These are phyloP conservation scores for Ectemnius continuus DNA, from an alignment of 2,888 invertebrate genomes.

Conservation along the genomic window DNA sequence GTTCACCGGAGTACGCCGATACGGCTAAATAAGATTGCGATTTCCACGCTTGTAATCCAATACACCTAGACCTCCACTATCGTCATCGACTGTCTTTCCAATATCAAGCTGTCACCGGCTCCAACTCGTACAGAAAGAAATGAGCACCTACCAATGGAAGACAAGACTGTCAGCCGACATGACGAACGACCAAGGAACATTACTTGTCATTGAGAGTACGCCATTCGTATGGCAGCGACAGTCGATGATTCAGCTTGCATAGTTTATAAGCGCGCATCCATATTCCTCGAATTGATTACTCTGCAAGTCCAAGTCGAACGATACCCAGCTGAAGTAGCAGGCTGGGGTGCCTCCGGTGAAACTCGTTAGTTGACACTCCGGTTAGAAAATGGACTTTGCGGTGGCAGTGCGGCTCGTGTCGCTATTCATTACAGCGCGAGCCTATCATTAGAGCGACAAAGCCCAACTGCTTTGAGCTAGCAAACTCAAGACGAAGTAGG, in stretches of 20 bases:
- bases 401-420: conserved; percentile 34
- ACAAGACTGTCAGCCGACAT: not conserved
- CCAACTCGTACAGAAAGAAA: too few relatives aligned
- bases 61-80: not conserved
- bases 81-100: too few relatives aligned
- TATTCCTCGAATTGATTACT: not conserved
- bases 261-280: not conserved
- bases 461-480: not conserved
- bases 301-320: too few relatives aligned
- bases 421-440: conserved; percentile 39
- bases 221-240: not conserved
- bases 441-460: conserved; percentile 5
- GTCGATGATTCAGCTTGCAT: conserved; percentile 2
- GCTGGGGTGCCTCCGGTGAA: conserved; percentile 7
- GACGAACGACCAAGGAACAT: not conserved
- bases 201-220: not conserved
- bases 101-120: too few relatives aligned
- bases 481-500: not conserved
- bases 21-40: conserved; percentile 7
- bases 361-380: conserved; percentile 28
- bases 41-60: not conserved
- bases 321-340: not conserved
- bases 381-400: conserved; percentile 35
- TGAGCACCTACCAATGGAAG: too few relatives aligned
- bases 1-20: not conserved